Evolutionary conservation across 2,113 vertebrate genomes (phyloP), one percentile per base, ranked within the genome.

Genomic region (Callionymus lyra): DNA sequence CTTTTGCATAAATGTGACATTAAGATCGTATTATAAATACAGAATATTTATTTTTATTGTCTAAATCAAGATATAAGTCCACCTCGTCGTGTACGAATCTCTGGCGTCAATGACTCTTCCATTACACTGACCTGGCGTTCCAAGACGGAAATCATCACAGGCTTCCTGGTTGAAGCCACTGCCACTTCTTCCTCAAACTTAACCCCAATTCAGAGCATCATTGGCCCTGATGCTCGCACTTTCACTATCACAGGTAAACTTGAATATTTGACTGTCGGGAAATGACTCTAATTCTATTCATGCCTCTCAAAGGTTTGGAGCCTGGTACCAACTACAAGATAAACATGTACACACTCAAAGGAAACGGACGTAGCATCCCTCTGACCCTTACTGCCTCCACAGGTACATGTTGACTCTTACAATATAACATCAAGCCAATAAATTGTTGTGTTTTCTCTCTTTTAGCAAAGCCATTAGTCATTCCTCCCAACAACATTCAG

Each of bases 311-410:
- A 98, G 95, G 92, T 62, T 75, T 99, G 62, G 88, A 92, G 48
- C 91, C 95, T 17, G 94, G 91, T 47, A 95, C 85, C 1, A 82
- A 66, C 47, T 99, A 99, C 72, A 95, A 91, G 75, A 89, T 99
- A 70, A 79, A 90, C 75, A 74, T 99, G 37, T 97, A 93, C 46
- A 90, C 94, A 2, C 64, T 99, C 63, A 97, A 90, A 0, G 91
- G 90, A 48, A 90, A 88, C 0, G 80, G 89, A n/a, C 91, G 91
- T 64, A 99, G 95, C 3, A 77, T 86, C 2, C 95, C 95, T 0
- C 82, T 89, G 43, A 72, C 82, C n/a, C 80, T 97, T 2, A 91
- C 90, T 4, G 91, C 89, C 35, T 85, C 86, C 47, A 98, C 95
- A 9, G 88, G 94, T 99, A 88, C 55, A n/a, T 6, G 14, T 21